Percentiles rank a stretch among this genome's conserved stretches.
phyloP scores from a whole-genome alignment of 1,140 invertebrate genomes.

The Drosophila tristis region DNA sequence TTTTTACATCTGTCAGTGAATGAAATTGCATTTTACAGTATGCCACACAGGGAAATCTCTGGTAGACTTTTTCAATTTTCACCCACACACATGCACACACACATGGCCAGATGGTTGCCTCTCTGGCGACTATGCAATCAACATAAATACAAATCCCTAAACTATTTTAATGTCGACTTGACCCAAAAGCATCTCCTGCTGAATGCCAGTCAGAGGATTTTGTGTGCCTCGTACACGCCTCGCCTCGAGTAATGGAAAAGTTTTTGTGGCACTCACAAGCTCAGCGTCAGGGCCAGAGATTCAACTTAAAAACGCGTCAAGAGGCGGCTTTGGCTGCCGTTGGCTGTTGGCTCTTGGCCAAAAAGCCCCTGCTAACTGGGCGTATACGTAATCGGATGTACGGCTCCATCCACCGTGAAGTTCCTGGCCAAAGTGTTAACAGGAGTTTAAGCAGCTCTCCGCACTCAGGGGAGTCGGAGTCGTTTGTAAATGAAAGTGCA shows the following conservation, averaged over 20 bases:
- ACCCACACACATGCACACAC: conserved; percentile 30
- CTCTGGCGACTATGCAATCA: conserved; percentile 71
- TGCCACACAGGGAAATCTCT: conserved; percentile 50
- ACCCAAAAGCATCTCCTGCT: conserved; percentile 38
- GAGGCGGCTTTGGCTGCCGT: conserved; percentile 60
- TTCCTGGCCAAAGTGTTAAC: conserved; percentile 34
- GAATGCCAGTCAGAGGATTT: conserved; percentile 11
- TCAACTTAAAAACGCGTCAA: conserved; percentile 73
- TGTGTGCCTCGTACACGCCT: conserved; percentile 38
- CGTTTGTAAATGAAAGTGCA: conserved; percentile 21
- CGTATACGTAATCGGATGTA: conserved; percentile 67
- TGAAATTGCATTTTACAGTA: conserved; percentile 65
- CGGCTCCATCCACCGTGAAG: conserved; percentile 28
- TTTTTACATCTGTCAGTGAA: conserved; percentile 47
- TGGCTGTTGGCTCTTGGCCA: conserved; percentile 63
- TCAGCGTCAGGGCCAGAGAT: conserved; percentile 2
- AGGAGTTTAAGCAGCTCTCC: background rate
- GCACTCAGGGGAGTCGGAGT: conserved; percentile 34
- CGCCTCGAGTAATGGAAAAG: conserved; percentile 65
- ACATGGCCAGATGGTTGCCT: conserved; percentile 53
- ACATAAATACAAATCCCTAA: conserved; percentile 82
- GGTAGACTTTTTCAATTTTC: conserved; percentile 72
- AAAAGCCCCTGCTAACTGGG: conserved; percentile 48
- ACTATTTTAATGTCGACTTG: conserved; percentile 79
- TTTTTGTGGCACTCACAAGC: conserved; percentile 46